phyloP scores from a whole-genome alignment of 35 echinoderm and acorn worm genomes.

The Hemicentrotus pulcherrimus region DNA sequence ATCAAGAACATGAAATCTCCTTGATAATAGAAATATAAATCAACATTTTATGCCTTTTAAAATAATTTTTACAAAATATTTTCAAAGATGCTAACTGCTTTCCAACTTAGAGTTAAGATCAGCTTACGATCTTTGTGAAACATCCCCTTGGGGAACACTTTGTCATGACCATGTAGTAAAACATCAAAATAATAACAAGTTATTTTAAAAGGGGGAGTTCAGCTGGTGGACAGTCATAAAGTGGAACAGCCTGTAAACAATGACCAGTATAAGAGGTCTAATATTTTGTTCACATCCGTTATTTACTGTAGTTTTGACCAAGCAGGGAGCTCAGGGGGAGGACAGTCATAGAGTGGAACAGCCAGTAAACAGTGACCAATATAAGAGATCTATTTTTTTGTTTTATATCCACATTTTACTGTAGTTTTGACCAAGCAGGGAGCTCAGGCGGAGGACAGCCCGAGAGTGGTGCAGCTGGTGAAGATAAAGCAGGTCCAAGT shows the following conservation, averaged over 20 bases:
- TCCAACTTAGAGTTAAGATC: too few species aligned
- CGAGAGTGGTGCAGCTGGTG: slow-evolving; percentile 36
- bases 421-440: neutral
- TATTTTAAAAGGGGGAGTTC: neutral
- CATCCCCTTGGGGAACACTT: neutral
- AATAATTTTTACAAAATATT: too few species aligned
- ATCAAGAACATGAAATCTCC: too few species aligned
- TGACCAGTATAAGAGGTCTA: too few species aligned
- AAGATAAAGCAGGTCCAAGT: slow-evolving; percentile 19
- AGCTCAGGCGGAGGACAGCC: slow-evolving; percentile 43
- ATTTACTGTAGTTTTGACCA: neutral
- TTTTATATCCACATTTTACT: neutral
- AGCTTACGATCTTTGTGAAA: too few species aligned
- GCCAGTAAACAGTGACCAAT: neutral
- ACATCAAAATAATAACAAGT: neutral
- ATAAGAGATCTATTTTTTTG: neutral
- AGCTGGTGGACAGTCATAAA: slow-evolving; percentile 24
- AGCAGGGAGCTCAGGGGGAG: slow-evolving; percentile 33
- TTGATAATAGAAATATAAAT: too few species aligned
- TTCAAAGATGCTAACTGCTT: too few species aligned
- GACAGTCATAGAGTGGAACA: slow-evolving; percentile 36
- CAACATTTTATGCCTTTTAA: too few species aligned
- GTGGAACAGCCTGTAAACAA: slow-evolving; percentile 17
- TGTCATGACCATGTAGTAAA: neutral
- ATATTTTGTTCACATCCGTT: neutral